phyloP scores from a whole-genome alignment of 37 sponge, comb jelly and placozoan genomes.

The Chondrosia reniformis region DNA sequence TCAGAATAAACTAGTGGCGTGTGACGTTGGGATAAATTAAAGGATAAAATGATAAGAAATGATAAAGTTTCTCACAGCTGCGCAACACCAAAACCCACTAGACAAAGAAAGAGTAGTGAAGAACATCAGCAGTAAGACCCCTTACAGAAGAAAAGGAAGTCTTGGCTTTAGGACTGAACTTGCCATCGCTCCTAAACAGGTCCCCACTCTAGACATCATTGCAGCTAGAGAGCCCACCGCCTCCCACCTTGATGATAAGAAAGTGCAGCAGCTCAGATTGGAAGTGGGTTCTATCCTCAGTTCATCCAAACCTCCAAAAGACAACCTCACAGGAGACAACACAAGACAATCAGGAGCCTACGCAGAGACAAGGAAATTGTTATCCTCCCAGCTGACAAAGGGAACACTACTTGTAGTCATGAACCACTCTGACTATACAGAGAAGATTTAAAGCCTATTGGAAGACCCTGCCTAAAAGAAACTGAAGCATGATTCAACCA shows the following conservation, averaged over 20 bases:
- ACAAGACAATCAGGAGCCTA: neutral
- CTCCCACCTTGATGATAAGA: neutral
- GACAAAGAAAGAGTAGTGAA: no score
- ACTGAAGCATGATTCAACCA: neutral
- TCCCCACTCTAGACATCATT: neutral
- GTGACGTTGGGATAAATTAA: no score
- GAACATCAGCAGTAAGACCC: no score
- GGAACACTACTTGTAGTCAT: constrained; percentile 7
- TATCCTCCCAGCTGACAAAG: constrained; percentile 16
- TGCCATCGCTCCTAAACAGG: neutral
- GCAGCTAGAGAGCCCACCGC: neutral
- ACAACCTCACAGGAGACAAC: neutral
- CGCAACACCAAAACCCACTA: no score
- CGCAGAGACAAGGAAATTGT: constrained; percentile 1
- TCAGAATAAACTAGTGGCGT: no score
- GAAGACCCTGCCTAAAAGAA: neutral
- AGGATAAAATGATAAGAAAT: no score
- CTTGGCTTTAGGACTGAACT: neutral
- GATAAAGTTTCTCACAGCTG: no score
- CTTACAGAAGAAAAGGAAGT: neutral
- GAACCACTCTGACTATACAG: neutral
- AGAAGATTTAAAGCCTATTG: constrained; percentile 2
- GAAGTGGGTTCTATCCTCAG: neutral
- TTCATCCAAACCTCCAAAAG: neutral
- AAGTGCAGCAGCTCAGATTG: neutral